Evolutionary conservation across 2,888 invertebrate genomes (phyloP).

Genomic region (Xanthia icteritia): DNA sequence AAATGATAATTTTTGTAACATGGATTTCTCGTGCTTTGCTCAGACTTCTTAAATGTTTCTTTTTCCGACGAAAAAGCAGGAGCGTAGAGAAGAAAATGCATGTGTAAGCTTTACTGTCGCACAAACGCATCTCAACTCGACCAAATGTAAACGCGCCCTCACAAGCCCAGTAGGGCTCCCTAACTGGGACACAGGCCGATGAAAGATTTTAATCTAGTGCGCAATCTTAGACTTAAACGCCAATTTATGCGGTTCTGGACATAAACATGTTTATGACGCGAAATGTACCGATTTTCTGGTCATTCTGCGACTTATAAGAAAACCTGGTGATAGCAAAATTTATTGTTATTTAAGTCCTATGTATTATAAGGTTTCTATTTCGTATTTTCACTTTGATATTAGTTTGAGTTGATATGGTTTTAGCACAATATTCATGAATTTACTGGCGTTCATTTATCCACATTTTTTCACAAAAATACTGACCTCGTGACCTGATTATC

Average conservation of each 20-base stretch:
- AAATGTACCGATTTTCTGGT: slow-evolving; percentile 50
- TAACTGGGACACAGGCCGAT: slow-evolving; percentile 57
- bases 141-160: slow-evolving; percentile 40
- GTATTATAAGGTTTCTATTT: slow-evolving; percentile 6
- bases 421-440: background rate
- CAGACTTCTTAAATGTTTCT: too few species aligned
- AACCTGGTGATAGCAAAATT: slow-evolving; percentile 7
- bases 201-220: slow-evolving; percentile 65
- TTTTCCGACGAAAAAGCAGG: too few species aligned
- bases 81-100: background rate
- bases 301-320: slow-evolving; percentile 26
- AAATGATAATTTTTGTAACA: too few species aligned
- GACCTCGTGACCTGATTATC: too few species aligned
- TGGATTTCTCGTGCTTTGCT: too few species aligned
- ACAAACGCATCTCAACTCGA: slow-evolving; percentile 11
- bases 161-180: slow-evolving; percentile 46
- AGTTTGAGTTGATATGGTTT: background rate
- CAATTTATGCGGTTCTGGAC: slow-evolving; percentile 63
- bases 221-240: slow-evolving; percentile 61
- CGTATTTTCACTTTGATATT: slow-evolving; percentile 12
- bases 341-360: slow-evolving; percentile 26
- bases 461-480: background rate
- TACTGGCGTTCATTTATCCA: background rate
- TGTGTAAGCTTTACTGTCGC: background rate
- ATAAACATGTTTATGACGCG: slow-evolving; percentile 59